phyloP scores from a whole-genome alignment of 2,113 vertebrate species.

The Protobothrops mucrosquamatus region DNA sequence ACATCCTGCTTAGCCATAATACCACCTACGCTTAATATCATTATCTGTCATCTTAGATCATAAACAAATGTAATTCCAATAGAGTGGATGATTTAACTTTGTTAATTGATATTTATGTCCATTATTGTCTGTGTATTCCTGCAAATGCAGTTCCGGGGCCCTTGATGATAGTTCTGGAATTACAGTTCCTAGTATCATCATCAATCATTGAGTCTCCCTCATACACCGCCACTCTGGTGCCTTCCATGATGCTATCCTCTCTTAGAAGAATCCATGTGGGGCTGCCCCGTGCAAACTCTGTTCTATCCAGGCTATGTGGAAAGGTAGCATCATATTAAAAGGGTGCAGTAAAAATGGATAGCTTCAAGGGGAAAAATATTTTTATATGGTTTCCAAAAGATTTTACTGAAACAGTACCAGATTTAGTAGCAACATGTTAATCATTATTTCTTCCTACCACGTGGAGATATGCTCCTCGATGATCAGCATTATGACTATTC shows the following conservation, averaged over 20 bases:
- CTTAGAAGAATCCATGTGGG: background rate
- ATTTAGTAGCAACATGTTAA: background rate
- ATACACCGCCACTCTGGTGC: background rate
- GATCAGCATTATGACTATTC: background rate
- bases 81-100: constrained; percentile 58
- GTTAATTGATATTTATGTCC: constrained; percentile 58
- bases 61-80: constrained; percentile 70
- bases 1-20: constrained; percentile 59
- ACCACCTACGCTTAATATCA: constrained; percentile 64
- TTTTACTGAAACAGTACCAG: background rate
- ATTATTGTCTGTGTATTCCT: constrained; percentile 57
- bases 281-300: background rate
- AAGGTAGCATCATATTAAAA: background rate
- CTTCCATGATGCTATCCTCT: background rate
- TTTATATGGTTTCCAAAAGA: constrained; percentile 19
- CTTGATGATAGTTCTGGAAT: constrained; percentile 63
- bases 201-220: constrained; percentile 35
- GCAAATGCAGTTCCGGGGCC: constrained; percentile 61
- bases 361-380: background rate
- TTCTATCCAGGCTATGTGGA: background rate
- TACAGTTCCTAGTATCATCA: constrained; percentile 57
- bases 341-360: background rate
- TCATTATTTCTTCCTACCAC: background rate
- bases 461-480: background rate
- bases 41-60: constrained; percentile 71